Evolutionary conservation across 2,797 vertebrate genomes (phyloP).

Genomic region (Simalia tracyae): DNA sequence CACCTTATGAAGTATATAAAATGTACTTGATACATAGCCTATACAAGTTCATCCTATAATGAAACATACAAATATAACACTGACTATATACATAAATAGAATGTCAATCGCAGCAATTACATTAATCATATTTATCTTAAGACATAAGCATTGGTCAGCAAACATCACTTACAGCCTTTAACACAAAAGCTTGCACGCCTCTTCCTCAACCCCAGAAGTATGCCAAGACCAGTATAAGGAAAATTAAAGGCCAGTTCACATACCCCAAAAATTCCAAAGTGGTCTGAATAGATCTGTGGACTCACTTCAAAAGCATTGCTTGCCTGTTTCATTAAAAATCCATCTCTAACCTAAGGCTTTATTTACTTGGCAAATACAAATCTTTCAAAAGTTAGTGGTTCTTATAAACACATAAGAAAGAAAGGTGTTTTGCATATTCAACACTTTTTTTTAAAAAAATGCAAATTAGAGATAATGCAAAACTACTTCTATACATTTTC

Average conservation of each 20-base stretch:
- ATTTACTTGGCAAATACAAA: background rate
- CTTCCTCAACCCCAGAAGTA: background rate
- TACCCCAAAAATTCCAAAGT: background rate
- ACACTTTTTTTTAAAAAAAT: background rate
- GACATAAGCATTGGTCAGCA: background rate
- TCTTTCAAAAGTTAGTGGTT: background rate
- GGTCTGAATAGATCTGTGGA: background rate
- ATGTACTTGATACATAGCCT: background rate
- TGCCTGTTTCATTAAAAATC: background rate
- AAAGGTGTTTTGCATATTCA: background rate
- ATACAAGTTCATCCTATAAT: background rate
- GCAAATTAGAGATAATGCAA: background rate
- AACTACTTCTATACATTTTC: background rate
- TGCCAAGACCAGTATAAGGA: background rate
- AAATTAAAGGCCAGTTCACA: background rate
- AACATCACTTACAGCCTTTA: background rate
- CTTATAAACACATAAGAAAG: background rate
- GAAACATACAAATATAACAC: background rate
- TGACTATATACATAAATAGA: background rate
- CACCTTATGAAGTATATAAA: background rate
- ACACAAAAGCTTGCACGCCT: background rate
- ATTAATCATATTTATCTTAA: background rate
- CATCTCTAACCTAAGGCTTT: background rate
- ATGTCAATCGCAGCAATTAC: background rate
- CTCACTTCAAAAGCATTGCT: background rate